Evolutionary conservation across 2,113 vertebrate genomes (phyloP).

Genomic region (Athene cunicularia): DNA sequence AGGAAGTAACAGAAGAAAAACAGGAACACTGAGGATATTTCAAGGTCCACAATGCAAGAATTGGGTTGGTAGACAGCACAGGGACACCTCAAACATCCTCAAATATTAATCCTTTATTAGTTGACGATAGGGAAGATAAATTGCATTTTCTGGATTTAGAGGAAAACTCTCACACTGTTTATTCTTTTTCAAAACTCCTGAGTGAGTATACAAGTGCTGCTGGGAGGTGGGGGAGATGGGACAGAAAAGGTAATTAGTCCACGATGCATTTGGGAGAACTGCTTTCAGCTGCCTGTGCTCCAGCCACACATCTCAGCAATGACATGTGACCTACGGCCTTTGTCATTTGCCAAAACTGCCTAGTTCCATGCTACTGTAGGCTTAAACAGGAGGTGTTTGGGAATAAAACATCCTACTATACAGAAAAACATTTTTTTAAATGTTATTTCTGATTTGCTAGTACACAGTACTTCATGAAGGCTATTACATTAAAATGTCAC

Average conservation of each 20-base stretch:
- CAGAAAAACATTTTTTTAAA: background rate
- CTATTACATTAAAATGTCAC: background rate
- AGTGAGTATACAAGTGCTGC: background rate
- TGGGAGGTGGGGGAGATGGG: background rate
- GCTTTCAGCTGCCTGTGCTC: background rate
- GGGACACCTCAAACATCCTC: background rate
- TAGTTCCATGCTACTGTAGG: background rate
- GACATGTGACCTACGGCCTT: background rate
- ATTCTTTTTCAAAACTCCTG: background rate
- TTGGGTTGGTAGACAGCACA: accelerated
- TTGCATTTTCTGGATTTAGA: background rate
- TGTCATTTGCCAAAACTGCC: background rate
- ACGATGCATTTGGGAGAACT: background rate
- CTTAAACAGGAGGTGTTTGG: background rate
- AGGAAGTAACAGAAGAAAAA: background rate
- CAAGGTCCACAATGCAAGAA: background rate
- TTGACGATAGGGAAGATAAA: background rate
- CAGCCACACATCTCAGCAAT: background rate
- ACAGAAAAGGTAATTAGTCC: background rate
- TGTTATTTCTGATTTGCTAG: background rate
- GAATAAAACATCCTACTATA: background rate
- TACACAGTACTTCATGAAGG: background rate
- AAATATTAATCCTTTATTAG: background rate
- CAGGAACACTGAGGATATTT: background rate
- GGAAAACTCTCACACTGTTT: background rate